A percentile compares a stretch with the other conserved stretches of the same genome.
These are phyloP conservation scores for Antechinus stuartii DNA, from an alignment of 2,113 vertebrate species.

Conservation along the genomic window DNA sequence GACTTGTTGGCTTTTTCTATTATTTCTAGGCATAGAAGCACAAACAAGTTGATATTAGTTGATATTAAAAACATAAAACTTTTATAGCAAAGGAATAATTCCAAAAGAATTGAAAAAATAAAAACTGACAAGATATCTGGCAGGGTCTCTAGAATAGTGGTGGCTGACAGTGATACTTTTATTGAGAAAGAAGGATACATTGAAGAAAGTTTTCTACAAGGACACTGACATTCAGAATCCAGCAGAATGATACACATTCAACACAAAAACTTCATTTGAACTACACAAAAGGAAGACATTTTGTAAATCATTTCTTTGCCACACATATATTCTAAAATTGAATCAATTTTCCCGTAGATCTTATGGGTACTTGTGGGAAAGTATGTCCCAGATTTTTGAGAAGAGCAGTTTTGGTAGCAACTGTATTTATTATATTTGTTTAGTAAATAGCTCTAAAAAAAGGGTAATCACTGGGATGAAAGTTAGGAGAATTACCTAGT, in stretches of 20 bases:
- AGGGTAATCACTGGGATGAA: background rate
- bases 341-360: background rate
- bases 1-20: background rate
- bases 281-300: background rate
- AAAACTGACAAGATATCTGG: background rate
- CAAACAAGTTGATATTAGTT: background rate
- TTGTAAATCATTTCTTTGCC: background rate
- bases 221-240: background rate
- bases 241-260: background rate
- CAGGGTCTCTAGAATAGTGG: background rate
- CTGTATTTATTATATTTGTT: background rate
- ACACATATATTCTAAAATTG: background rate
- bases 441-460: background rate
- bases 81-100: background rate
- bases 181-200: background rate
- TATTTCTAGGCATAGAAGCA: background rate
- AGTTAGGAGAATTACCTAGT: background rate
- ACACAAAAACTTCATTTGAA: background rate
- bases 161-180: background rate
- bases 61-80: background rate
- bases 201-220: background rate
- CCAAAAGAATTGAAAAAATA: background rate
- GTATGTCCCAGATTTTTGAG: background rate
- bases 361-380: background rate
- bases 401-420: background rate